A percentile compares a stretch with the other conserved stretches of the same genome.
phyloP scores from a whole-genome alignment of 2,797 vertebrate genomes.

The Mustela erminea region DNA sequence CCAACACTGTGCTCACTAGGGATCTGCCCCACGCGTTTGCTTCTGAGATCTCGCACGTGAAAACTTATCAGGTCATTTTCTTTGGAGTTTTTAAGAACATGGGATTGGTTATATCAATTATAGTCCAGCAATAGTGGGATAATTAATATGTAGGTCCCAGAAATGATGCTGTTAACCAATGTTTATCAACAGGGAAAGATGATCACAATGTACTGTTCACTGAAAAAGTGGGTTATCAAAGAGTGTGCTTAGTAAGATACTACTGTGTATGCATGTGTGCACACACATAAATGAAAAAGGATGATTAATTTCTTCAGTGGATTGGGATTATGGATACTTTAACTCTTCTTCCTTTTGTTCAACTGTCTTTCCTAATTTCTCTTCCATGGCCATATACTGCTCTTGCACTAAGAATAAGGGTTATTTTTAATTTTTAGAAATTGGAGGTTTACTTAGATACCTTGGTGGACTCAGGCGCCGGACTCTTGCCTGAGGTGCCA shows the following conservation, averaged over 20 bases:
- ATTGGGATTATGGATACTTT: not conserved
- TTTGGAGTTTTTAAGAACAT: not conserved
- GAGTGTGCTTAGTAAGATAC: not conserved
- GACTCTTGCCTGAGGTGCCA: no score
- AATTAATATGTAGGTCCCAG: not conserved
- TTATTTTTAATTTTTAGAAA: conserved; percentile 8
- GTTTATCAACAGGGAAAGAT: not conserved
- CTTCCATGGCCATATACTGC: not conserved
- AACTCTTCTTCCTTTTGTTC: conserved; percentile 32
- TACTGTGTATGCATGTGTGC: not conserved
- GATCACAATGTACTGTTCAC: not conserved
- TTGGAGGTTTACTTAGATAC: not conserved
- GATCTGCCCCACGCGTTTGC: accelerated
- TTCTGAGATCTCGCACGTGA: not conserved
- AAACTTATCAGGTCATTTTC: not conserved
- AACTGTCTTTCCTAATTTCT: not conserved
- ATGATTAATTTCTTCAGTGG: not conserved
- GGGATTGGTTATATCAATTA: not conserved
- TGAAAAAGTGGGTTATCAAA: not conserved
- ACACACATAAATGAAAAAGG: not conserved
- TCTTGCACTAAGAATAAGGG: not conserved
- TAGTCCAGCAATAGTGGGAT: not conserved
- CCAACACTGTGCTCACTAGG: not conserved
- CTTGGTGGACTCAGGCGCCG: not conserved
- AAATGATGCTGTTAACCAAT: not conserved